Conservation (phyloP, 2,888 invertebrate species). For the Lithosia quadra region DNA sequence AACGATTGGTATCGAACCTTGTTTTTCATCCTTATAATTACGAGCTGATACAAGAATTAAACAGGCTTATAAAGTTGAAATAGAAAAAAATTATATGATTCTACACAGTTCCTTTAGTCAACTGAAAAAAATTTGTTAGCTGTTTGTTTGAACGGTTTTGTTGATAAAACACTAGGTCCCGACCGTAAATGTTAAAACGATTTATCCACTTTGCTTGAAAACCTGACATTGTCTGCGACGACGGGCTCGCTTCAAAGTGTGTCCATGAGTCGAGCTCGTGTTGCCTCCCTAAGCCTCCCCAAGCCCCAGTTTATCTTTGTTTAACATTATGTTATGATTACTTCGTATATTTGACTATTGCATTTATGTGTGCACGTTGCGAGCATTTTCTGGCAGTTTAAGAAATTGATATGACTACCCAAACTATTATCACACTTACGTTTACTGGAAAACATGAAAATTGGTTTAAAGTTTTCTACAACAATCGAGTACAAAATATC, state of each 20-base stretch:
- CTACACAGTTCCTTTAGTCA: slow-evolving; percentile 20
- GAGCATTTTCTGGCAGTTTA: neutral
- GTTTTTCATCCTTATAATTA: neutral
- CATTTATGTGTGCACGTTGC: slow-evolving; percentile 2
- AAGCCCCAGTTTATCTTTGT: slow-evolving; percentile 37
- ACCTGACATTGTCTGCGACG: slow-evolving; percentile 39
- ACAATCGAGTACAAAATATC: neutral
- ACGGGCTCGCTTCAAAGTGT: slow-evolving; percentile 31
- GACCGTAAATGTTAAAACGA: slow-evolving; percentile 45
- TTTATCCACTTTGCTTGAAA: slow-evolving; percentile 46
- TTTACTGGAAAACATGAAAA: too few species aligned
- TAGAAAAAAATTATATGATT: neutral
- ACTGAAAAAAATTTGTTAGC: neutral
- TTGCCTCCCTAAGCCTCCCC: slow-evolving; percentile 33
- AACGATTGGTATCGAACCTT: neutral
- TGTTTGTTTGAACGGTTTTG: slow-evolving; percentile 28
- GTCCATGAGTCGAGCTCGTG: slow-evolving; percentile 32
- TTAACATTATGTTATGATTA: slow-evolving; percentile 26
- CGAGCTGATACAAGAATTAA: neutral
- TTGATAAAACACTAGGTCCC: slow-evolving; percentile 31
- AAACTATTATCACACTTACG: too few species aligned
- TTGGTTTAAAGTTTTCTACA: too few species aligned
- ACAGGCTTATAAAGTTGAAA: neutral
- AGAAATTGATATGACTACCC: too few species aligned
- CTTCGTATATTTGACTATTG: slow-evolving; percentile 21